phyloP scores from a whole-genome alignment of 2,797 vertebrate species.

The Enteromius thamalakanensis region DNA sequence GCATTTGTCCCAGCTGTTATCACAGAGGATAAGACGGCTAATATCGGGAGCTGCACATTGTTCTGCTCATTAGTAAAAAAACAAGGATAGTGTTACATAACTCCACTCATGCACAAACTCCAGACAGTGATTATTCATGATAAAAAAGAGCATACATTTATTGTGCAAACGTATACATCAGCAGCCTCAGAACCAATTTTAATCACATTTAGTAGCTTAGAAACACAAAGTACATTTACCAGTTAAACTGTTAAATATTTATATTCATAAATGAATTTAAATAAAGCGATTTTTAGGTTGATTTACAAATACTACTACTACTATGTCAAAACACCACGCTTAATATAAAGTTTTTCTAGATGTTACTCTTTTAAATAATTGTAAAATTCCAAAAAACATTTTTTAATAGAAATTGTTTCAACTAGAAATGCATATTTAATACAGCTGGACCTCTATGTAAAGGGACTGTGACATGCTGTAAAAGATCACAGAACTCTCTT shows the following conservation, averaged over 20 bases:
- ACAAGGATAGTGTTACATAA: conserved; percentile 3
- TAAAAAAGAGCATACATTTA: not conserved
- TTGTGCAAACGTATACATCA: not conserved
- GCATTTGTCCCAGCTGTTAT: conserved; percentile 20
- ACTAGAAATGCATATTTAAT: not conserved
- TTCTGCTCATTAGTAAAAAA: not conserved
- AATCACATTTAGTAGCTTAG: not conserved
- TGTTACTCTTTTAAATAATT: not conserved
- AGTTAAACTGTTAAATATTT: not conserved
- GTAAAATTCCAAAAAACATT: not conserved
- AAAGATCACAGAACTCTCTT: not conserved
- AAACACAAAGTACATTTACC: not conserved
- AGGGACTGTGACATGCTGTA: not conserved
- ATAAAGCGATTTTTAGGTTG: too few species aligned
- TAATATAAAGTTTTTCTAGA: not conserved
- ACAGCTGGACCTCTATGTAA: not conserved
- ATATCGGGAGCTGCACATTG: not conserved
- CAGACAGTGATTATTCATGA: not conserved
- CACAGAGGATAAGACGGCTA: not conserved
- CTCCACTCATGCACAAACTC: not conserved
- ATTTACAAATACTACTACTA: not conserved
- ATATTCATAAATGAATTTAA: not conserved
- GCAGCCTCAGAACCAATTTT: not conserved
- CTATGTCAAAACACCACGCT: too few species aligned
- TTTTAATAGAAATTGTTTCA: not conserved